A percentile compares a stretch with the other conserved stretches of the same genome.
Conservation (phyloP, 2,888 invertebrate genomes). For the Macaria liturata region DNA sequence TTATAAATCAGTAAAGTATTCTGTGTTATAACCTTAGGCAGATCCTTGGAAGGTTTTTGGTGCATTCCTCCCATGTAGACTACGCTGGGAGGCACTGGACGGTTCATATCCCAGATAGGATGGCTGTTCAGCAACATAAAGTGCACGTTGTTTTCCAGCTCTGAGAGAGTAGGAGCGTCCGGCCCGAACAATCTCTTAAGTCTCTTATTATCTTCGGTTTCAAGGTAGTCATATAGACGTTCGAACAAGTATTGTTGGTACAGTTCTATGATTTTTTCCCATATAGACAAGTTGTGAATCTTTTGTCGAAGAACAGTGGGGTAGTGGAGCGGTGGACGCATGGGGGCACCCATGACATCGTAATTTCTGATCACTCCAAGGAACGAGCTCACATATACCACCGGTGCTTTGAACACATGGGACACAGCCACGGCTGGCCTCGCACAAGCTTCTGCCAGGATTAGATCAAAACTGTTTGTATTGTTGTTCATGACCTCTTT, state of each 20-base stretch:
- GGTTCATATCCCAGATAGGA: conserved; percentile 52
- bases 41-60: conserved; percentile 48
- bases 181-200: conserved; percentile 38
- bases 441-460: conserved; percentile 36
- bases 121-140: conserved; percentile 64
- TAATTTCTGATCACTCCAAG: conserved; percentile 13
- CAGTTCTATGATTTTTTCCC: conserved; percentile 25
- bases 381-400: conserved; percentile 12
- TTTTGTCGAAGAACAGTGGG: conserved; percentile 16
- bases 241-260: conserved; percentile 23
- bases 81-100: conserved; percentile 61
- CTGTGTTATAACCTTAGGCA: conserved; percentile 53
- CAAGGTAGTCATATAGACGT: conserved; percentile 8
- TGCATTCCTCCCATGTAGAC: conserved; percentile 65
- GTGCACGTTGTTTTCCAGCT: conserved; percentile 30
- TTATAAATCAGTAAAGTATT: too few species aligned
- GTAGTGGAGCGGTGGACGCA: conserved; percentile 17
- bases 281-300: conserved; percentile 19
- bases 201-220: conserved; percentile 24
- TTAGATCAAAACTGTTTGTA: conserved; percentile 31
- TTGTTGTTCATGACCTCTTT: conserved; percentile 21
- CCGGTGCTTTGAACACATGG: conserved; percentile 35
- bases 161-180: conserved; percentile 33
- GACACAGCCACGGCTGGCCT: conserved; percentile 29
- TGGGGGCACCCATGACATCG: conserved; percentile 22